Conservation (phyloP, 2,888 invertebrate genomes). For the Tolmerus cingulatus region DNA sequence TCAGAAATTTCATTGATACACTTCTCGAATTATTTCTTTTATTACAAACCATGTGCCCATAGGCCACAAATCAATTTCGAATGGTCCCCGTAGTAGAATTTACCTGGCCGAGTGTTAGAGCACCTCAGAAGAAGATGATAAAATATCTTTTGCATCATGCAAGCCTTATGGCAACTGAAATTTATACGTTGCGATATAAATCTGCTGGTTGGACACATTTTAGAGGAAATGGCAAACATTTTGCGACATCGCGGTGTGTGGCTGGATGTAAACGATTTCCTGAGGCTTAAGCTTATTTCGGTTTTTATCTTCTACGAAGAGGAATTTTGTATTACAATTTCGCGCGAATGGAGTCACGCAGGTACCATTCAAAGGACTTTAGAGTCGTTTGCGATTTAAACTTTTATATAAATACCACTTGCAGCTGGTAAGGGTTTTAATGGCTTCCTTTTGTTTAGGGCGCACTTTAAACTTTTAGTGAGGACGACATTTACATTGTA, state of each 20-base stretch:
- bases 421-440: background rate
- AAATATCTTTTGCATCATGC: conserved; percentile 32
- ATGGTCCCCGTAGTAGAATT: background rate
- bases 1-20: background rate
- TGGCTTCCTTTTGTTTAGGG: background rate
- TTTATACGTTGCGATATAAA: conserved; percentile 8
- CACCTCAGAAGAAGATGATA: conserved; percentile 9
- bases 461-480: background rate
- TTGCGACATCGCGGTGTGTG: background rate
- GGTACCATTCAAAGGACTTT: background rate
- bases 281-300: conserved; percentile 29
- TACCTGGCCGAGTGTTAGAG: background rate
- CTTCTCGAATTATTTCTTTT: background rate
- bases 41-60: background rate
- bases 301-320: background rate
- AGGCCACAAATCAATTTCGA: conserved; percentile 25
- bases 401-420: conserved; percentile 9
- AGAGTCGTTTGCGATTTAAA: conserved; percentile 11
- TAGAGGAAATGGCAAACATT: conserved; percentile 29
- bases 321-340: conserved; percentile 11
- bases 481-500: background rate
- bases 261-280: conserved; percentile 16
- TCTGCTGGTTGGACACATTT: conserved; percentile 29
- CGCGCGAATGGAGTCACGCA: background rate
- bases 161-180: conserved; percentile 25